phyloP scores from a whole-genome alignment of 2,888 invertebrate genomes.

The Elgonia sp. region DNA sequence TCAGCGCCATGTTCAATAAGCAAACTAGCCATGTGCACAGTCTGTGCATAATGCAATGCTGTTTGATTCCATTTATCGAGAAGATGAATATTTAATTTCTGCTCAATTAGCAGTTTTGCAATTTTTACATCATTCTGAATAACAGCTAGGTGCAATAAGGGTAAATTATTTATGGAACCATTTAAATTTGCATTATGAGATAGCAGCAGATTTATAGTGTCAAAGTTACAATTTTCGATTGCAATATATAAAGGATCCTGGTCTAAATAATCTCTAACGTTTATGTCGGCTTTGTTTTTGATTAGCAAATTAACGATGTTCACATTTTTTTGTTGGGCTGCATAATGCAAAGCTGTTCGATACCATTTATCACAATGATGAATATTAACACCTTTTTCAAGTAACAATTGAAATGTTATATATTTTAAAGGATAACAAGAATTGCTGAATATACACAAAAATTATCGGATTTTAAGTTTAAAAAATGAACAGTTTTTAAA shows the following conservation, averaged over 20 bases:
- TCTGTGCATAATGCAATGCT: background rate
- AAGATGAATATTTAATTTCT: background rate
- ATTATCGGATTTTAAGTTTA: no score
- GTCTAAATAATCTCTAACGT: no score
- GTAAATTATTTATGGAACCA: no score
- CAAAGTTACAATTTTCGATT: no score
- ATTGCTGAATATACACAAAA: no score
- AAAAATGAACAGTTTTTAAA: no score
- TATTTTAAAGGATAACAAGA: no score
- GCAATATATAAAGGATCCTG: no score
- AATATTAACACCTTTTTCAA: background rate
- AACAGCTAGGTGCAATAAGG: background rate
- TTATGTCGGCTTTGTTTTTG: no score
- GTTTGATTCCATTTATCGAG: background rate
- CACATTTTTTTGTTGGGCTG: background rate
- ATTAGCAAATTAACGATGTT: no score
- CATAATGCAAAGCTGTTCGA: background rate
- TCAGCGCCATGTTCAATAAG: background rate
- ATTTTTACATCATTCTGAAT: background rate
- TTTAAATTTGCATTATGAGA: no score
- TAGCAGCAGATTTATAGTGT: no score
- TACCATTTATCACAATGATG: background rate
- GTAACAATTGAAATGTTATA: background rate
- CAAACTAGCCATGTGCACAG: background rate
- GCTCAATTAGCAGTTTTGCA: background rate